phyloP scores from a whole-genome alignment of 1,140 invertebrate species.

The Camponotus vicinus region DNA sequence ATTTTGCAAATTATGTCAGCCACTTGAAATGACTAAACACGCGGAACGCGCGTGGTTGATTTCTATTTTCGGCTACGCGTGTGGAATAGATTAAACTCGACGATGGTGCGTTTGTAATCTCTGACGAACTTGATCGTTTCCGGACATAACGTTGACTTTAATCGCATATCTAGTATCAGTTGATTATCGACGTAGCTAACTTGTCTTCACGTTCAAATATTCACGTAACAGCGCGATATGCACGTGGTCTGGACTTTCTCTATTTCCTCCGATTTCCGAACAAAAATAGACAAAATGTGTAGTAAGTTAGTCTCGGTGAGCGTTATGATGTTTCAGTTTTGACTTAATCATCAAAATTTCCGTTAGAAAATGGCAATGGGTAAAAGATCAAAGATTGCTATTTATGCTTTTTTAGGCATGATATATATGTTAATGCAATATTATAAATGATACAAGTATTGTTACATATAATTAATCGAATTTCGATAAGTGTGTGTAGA shows the following conservation, averaged over 20 bases:
- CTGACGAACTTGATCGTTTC: slow-evolving; percentile 34
- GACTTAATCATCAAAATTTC: neutral
- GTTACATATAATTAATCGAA: neutral
- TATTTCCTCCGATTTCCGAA: slow-evolving; percentile 62
- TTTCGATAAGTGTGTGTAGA: neutral
- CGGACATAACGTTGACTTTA: slow-evolving; percentile 9
- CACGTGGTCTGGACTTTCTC: neutral
- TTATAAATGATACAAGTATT: neutral
- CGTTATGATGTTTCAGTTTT: slow-evolving; percentile 26
- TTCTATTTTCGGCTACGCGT: slow-evolving; percentile 53
- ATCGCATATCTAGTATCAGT: slow-evolving; percentile 35
- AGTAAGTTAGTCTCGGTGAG: slow-evolving; percentile 7
- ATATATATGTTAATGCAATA: neutral
- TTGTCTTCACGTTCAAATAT: slow-evolving; percentile 21
- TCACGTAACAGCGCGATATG: slow-evolving; percentile 22
- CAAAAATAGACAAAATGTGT: slow-evolving; percentile 67
- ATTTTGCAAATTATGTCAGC: slow-evolving; percentile 19
- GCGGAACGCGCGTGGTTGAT: slow-evolving; percentile 30
- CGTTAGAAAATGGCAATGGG: neutral
- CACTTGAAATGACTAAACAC: slow-evolving; percentile 45
- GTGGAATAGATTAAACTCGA: slow-evolving; percentile 43
- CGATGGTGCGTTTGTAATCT: slow-evolving; percentile 37
- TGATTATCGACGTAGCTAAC: slow-evolving; percentile 31
- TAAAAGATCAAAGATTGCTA: neutral
- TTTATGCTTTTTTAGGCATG: neutral